Base-by-base conservation (phyloP, 2,888 invertebrate genomes). In the Elgonia sp. region DNA sequence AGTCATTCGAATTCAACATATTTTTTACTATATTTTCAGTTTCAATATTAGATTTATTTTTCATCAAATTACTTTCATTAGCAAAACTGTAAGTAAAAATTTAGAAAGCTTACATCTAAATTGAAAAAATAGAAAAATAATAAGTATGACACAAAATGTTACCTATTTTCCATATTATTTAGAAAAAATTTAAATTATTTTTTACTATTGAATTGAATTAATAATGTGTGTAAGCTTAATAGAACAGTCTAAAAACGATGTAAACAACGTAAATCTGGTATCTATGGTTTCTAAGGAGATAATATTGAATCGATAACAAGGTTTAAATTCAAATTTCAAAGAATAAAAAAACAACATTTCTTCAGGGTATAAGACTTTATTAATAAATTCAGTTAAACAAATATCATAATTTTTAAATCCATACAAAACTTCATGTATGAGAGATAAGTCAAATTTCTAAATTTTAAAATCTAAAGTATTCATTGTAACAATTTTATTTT, bases 401-500 rank as follows among this genome's bases (percentile, higher is more conserved):
- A 79, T 42, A 21, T 0, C 7, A 62, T 57, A 55, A 79, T 67
- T 55, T 55, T 67, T 42, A 39, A 79, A 79, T 63, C 46, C 46
- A 80, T 80, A 80, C 57, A 80, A 60, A 69, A 55, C 42, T n/a
- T 50, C 18, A 53, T 42, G 60, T 37, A 53, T 53, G 50, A 62
- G 1, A 3, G 29, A 29, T 29, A 29, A 62, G 50, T 60, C 10
- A 62, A 12, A 50, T 70, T 46, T 10, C 37, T 20, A 57, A 60
- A 76, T 60, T 67, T 63, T 14, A 72, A 80, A 29, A 9, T 53
- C 40, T 21, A 70, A 72, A 70, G 53, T 29, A 62, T 86, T 76
- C 70, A 69, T 84, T 85, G 50, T 82, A 87, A 88, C 80, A 81
- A 10, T 53, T 80, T 80, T 57, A 83, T 88, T 70, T 62, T 67